Base-by-base conservation (phyloP, 2,797 vertebrate genomes). In the Margarornis squamiger region DNA sequence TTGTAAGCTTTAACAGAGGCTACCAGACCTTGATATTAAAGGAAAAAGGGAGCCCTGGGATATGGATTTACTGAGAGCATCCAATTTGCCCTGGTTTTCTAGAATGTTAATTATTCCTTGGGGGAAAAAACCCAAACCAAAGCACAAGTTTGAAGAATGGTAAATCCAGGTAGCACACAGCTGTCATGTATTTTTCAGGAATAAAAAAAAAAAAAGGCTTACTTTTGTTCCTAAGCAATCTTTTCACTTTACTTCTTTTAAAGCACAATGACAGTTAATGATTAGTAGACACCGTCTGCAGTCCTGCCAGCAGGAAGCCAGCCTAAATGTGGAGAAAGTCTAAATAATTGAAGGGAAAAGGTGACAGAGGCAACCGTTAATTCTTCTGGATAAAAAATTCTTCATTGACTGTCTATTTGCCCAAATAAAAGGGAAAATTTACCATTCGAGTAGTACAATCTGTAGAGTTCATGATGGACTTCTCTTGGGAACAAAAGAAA, bases 321-420 rank as follows among this genome's bases (percentile, higher is more conserved):
- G 84, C 43, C 65, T 86, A 58, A 93, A 54, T 82, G 61, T 89
- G 68, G 61, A 87, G 71, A 70, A 97, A 96, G 88, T 82, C 94
- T 97, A 95, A 96, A 97, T 97, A 97, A 98, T 95, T 95, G 96
- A 98, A 97, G 75, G 63, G 88, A 97, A 94, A 79, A 95, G 68
- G 92, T 95, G 93, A 96, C 52, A 61, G 90, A 95, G 83, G 79
- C 74, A 97, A 59, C 87, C 90, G 83, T 96, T 96, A 95, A 92
- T 96, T 97, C 77, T 80, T 93, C 46, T 46, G 75, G 84, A 71
- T 92, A 95, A 93, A 88, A 92, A 95, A 96, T 83, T 86, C 63
- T 96, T 96, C 87, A 27, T 83, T 94, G 68, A 39, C 92, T 95
- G 96, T 73, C 88, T 91, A 61, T 88, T 72, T 94, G 82, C 95